phyloP scores from a whole-genome alignment of 2,888 invertebrate genomes.

The Leucoma salicis region DNA sequence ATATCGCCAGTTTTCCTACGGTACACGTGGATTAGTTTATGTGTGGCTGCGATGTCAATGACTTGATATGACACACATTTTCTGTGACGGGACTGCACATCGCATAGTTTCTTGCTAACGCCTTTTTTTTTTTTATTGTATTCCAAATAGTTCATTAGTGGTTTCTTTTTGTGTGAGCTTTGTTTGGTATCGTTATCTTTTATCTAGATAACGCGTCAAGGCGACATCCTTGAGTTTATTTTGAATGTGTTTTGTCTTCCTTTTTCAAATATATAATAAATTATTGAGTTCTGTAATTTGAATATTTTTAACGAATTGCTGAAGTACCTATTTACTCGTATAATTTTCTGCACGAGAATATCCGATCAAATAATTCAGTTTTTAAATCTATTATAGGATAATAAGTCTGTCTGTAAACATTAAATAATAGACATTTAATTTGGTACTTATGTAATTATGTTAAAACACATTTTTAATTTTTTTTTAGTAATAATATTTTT shows the following conservation, averaged over 20 bases:
- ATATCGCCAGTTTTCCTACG: constrained; percentile 47
- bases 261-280: no score
- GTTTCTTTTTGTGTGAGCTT: constrained; percentile 31
- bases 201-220: constrained; percentile 50
- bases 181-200: constrained; percentile 44
- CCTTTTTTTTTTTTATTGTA: constrained; percentile 44
- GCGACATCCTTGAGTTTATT: constrained; percentile 42
- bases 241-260: constrained; percentile 1
- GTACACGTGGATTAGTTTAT: constrained; percentile 75
- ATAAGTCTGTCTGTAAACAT: no score
- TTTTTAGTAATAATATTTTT: no score
- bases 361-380: no score
- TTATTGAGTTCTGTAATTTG: no score
- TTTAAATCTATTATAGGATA: no score
- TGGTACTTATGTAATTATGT: no score
- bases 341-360: no score
- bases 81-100: constrained; percentile 66
- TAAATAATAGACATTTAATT: no score
- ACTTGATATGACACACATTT: constrained; percentile 81
- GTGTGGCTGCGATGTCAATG: constrained; percentile 66
- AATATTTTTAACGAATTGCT: no score
- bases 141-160: constrained; percentile 48
- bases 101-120: constrained; percentile 49
- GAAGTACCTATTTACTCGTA: neutral
- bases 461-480: no score